phyloP scores from a whole-genome alignment of 2,113 vertebrate genomes.

The Mus musculus region GRCm39 chr1:82183501-82184000 shows the following conservation, averaged over 20 bases:
- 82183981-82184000: neutral
- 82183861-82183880: fast-evolving
- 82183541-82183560: neutral
- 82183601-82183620: neutral
- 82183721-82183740: neutral
- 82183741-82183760: neutral
- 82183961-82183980: neutral
- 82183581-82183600: neutral
- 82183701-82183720: neutral
- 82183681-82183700: neutral
- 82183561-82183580: neutral
- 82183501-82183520: neutral
- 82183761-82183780: neutral
- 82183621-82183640: neutral
- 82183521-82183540: neutral
- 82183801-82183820: neutral
- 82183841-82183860: neutral
- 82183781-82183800: neutral
- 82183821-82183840: neutral
- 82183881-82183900: neutral
- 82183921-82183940: too few species aligned
- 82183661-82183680: neutral
- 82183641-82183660: neutral
- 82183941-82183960: neutral
- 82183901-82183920: neutral